Evolutionary conservation across 2,888 invertebrate genomes (phyloP).

Genomic region (Brassicogethes aeneus): DNA sequence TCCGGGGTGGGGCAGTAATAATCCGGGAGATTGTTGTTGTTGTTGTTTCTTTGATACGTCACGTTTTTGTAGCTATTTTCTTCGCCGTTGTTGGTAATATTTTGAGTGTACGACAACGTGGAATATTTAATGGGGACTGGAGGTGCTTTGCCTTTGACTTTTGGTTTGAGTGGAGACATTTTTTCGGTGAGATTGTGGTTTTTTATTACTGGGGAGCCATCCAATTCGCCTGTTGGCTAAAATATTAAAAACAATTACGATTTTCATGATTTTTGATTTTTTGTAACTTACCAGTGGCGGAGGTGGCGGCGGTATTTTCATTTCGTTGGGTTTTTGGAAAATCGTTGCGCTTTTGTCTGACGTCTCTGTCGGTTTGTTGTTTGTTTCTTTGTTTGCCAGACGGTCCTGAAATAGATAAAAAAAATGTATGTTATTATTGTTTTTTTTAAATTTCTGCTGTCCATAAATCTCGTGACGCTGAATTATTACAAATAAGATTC

Average conservation of each 20-base stretch:
- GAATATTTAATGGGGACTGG: constrained; percentile 38
- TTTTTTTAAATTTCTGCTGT: too few relatives aligned
- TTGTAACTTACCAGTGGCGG: constrained; percentile 56
- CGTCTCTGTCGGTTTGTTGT: constrained; percentile 30
- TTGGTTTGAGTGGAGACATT: constrained; percentile 18
- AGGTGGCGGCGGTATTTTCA: constrained; percentile 43
- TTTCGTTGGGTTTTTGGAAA: constrained; percentile 25
- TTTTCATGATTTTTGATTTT: too few relatives aligned
- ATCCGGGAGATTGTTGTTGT: background rate
- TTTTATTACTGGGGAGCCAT: constrained; percentile 5
- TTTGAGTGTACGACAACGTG: constrained; percentile 26
- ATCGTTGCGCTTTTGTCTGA: constrained; percentile 27
- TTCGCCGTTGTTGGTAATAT: background rate
- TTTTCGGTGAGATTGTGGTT: constrained; percentile 5
- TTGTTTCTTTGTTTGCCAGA: constrained; percentile 27
- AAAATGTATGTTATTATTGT: too few relatives aligned
- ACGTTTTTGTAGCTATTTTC: background rate
- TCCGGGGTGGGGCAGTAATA: constrained; percentile 44
- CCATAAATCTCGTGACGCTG: too few relatives aligned
- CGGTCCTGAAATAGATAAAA: constrained; percentile 33
- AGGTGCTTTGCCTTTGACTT: constrained; percentile 32
- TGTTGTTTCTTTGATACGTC: background rate
- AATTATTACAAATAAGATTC: too few relatives aligned
- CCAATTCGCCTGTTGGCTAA: background rate
- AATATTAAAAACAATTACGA: too few relatives aligned